Evolutionary conservation across 2,797 vertebrate species (phyloP), one percentile per base, ranked within the genome.

Genomic region (Atherinosoma microstoma): DNA sequence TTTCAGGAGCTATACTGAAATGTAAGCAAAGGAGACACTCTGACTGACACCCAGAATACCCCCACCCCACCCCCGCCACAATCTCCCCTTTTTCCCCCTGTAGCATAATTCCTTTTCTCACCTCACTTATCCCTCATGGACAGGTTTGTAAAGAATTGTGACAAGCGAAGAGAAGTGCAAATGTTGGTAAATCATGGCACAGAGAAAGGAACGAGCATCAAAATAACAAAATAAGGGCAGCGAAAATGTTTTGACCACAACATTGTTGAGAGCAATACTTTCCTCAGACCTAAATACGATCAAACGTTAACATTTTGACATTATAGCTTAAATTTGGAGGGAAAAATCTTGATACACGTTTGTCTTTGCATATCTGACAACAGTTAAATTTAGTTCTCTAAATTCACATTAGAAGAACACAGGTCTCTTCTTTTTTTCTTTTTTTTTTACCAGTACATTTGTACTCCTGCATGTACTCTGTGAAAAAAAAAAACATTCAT

Each of bases 21-120:
- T 93, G 90, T 93, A 94, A 94, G 92, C 92, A 93, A 90, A 92
- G 88, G 89, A 92, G 91, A 92, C 90, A 87, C 90, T 89, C 89
- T 92, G 91, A 89, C 88, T 93, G 92, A 94, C 92, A 94, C 91
- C 85, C 83, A 76, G 82, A 87, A 90, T 86, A 89, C 83, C 82
- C 64, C 71, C 3, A 3, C 20, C n/a, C 47, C 47, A 4, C 30
- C 30, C 30, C 3, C 30, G 3, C 30, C 30, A 3, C 30, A 6
- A 75, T 74, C 73, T 67, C 70, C 74, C 75, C 75, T 82, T 80
- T 79, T 75, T 35, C 64, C 60, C 78, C 85, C 70, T 84, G 80
- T 60, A 82, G 86, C 82, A 81, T 83, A 86, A 76, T 84, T 85
- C 79, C 69, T 85, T 69, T 75, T 84, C 78, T 89, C 73, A 82